Evolutionary conservation across 2,888 invertebrate genomes (phyloP), one percentile per base, ranked within the genome.

Genomic region (Dolichomitus sp.): DNA sequence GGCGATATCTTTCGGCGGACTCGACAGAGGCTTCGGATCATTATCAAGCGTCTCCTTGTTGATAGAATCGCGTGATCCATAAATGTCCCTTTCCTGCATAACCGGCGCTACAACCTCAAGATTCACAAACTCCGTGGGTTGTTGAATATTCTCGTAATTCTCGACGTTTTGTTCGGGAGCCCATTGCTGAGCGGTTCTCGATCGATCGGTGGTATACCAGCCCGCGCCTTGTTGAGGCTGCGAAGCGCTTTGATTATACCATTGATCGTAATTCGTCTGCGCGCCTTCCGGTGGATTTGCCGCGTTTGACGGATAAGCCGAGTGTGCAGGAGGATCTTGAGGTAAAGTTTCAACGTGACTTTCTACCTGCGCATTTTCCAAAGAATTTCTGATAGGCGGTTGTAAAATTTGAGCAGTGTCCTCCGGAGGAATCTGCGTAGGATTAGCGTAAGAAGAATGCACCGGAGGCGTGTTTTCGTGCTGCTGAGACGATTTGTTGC

Each of bases 71-170:
- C 89, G 89, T 0, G 92, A 92, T 1, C 93, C 93, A 37, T 92
- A 93, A 27, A 92, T 88, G 68, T 92, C 91, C 4, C 91, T 89
- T 70, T 90, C 88, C 57, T 92, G 90, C 6, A 89, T 50, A 17
- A 91, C 88, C 0, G 91, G 91, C 0, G 89, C 83, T 0, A 92
- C 90, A 1, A 92, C 92, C 45, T 93, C 93, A 2, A 91, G 74
- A 85, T 93, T 93, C 2, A 92, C 89, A 42, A 93, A 93, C 27
- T 93, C 93, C 0, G 87, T 68, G 5, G 91, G 84, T 75, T 92
- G 92, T 59, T 92, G 92, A 48, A 93, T 92, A 54, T 92, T 93
- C 72, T 93, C 93, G 57, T 91, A 92, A 72, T 92, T 93, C 48
- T 93, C 93, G 0, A 92, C 91, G 23, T 89, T 91, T 30, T 91